phyloP scores from a whole-genome alignment of 2,797 vertebrate species.

The Numenius phaeopus region DNA sequence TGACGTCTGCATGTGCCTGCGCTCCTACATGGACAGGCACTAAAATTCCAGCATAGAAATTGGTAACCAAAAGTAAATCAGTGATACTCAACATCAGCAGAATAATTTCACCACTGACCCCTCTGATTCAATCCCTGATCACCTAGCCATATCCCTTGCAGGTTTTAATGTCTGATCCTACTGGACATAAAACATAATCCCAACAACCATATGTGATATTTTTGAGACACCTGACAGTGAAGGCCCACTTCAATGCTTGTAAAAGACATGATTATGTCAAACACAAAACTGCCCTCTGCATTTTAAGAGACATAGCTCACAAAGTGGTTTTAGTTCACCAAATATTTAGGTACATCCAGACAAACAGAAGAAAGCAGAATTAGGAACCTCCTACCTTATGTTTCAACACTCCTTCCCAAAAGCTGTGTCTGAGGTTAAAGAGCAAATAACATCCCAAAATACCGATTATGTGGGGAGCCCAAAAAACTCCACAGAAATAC shows the following conservation, averaged over 20 bases:
- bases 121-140: background rate
- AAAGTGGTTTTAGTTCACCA: background rate
- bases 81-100: background rate
- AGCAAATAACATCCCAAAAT: background rate
- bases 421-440: background rate
- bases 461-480: background rate
- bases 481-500: background rate
- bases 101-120: background rate
- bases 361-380: background rate
- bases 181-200: background rate
- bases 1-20: background rate
- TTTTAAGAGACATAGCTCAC: background rate
- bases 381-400: background rate
- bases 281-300: background rate
- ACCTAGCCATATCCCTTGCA: background rate
- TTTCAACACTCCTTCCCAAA: background rate
- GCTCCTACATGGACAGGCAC: background rate
- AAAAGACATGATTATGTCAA: background rate
- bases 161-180: background rate
- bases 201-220: background rate
- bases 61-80: background rate
- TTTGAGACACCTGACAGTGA: background rate
- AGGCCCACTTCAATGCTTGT: background rate
- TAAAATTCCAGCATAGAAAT: background rate
- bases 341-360: background rate